Evolutionary conservation across 92 coral and sea anemone genomes (phyloP), one percentile per base, ranked within the genome.

Genomic region (Blastomussa wellsi): DNA sequence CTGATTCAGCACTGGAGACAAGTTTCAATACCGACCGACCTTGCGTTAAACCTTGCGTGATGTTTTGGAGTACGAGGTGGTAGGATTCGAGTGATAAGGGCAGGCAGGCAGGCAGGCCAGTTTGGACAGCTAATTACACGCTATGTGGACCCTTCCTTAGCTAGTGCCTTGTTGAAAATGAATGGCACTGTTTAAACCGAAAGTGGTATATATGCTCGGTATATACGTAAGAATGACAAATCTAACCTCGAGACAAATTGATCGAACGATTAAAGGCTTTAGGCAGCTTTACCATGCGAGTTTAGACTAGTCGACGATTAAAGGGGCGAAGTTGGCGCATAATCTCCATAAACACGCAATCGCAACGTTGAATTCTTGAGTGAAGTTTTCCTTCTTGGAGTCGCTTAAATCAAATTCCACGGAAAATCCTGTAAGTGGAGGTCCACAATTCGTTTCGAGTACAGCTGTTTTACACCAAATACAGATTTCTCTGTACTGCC

Each of bases 251-350:
- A 71, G 79, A 71, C 78, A 71, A 70, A 36, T 42, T 52, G 48
- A 52, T 71, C 19, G 79, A 47, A 41, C 55, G 78, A 70, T 82
- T 70, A 51, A 82, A 28, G 59, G 39, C 69, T 69, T 67, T 82
- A 76, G 74, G 86, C 86, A 48, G 86, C 53, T 70, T 82, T 82
- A 80, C 38, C 10, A 82, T 53, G 78, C 86, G 60, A 39, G 86
- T 78, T 82, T 82, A 82, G 86, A 82, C 87, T 29, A 42, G 87
- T 83, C 87, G 69, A 62, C 48, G 87, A 83, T 75, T 83, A 44
- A 44, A 74, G 13, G 52, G 81, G 72, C 48, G 81, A 75, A 74
- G 57, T 48, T 39, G 52, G 74, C 70, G 17, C 39, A 29, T 35
- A 59, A 47, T 9, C 31, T 59, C 67, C 29, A 59, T 20, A 28